These are phyloP conservation scores for Aphis gossypii DNA, from an alignment of 1,140 invertebrate genomes.

Conservation along the genomic window DNA sequence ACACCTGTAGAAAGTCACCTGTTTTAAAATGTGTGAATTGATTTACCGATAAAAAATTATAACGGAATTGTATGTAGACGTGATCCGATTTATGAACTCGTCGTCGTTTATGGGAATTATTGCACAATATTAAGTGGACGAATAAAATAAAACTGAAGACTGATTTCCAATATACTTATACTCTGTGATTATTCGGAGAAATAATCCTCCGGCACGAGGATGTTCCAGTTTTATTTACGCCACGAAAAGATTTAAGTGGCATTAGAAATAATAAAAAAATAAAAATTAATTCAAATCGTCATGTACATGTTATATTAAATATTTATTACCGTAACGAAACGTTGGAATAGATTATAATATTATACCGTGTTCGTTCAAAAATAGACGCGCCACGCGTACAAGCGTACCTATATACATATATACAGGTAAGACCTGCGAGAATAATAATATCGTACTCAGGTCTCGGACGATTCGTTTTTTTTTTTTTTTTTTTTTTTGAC, in stretches of 20 bases:
- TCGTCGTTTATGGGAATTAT: background rate
- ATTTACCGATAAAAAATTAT: background rate
- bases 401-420: too few species aligned
- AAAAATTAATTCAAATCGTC: constrained; percentile 16
- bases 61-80: background rate
- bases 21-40: background rate
- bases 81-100: background rate
- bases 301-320: background rate
- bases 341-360: background rate
- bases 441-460: background rate
- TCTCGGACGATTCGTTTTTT: constrained; percentile 17
- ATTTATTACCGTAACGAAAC: background rate
- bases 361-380: background rate
- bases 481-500: constrained; percentile 23
- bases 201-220: background rate
- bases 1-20: constrained; percentile 1
- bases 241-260: background rate
- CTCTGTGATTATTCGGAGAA: background rate
- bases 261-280: background rate
- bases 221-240: background rate
- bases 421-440: background rate
- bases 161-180: background rate
- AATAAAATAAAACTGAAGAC: background rate
- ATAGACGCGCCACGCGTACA: background rate
- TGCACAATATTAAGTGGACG: background rate